Percentiles rank a stretch among this genome's conserved stretches.
These are phyloP conservation scores for Cherax destructor DNA, from an alignment of 1,140 invertebrate species.

Conservation along the genomic window DNA sequence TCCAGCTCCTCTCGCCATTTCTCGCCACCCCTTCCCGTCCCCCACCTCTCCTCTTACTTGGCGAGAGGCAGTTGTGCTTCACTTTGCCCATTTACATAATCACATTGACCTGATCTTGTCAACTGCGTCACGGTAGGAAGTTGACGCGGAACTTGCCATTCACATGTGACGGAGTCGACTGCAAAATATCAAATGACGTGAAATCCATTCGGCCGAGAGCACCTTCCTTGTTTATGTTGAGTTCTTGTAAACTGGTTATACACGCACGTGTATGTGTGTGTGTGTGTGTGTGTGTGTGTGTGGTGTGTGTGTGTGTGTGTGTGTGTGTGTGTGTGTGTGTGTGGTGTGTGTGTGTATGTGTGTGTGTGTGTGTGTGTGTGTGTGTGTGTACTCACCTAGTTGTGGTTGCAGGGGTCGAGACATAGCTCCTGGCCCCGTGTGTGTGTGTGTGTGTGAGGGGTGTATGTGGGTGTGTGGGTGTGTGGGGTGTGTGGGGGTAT, in stretches of 20 bases:
- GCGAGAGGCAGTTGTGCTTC: slow-evolving; percentile 27
- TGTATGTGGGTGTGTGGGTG: no score
- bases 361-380: no score
- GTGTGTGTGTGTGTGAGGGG: no score
- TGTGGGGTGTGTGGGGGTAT: no score
- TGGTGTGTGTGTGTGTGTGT: no score
- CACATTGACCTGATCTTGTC: slow-evolving; percentile 54
- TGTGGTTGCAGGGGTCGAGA: no score
- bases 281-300: no score
- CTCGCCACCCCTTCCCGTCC: background rate
- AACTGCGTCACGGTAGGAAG: slow-evolving; percentile 27
- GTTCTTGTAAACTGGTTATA: background rate
- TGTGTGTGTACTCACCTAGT: no score
- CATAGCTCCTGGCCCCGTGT: no score
- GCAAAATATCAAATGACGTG: slow-evolving; percentile 14
- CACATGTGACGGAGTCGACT: slow-evolving; percentile 23
- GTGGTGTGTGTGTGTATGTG: no score
- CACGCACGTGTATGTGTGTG: no score
- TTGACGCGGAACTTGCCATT: slow-evolving; percentile 32
- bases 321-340: no score
- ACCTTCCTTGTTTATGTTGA: background rate
- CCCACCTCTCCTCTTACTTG: background rate
- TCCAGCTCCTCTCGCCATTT: background rate
- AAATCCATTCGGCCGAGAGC: background rate
- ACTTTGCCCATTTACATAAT: slow-evolving; percentile 44